phyloP scores from a whole-genome alignment of 2,888 invertebrate species.

The Ceratothoa steindachneri region DNA sequence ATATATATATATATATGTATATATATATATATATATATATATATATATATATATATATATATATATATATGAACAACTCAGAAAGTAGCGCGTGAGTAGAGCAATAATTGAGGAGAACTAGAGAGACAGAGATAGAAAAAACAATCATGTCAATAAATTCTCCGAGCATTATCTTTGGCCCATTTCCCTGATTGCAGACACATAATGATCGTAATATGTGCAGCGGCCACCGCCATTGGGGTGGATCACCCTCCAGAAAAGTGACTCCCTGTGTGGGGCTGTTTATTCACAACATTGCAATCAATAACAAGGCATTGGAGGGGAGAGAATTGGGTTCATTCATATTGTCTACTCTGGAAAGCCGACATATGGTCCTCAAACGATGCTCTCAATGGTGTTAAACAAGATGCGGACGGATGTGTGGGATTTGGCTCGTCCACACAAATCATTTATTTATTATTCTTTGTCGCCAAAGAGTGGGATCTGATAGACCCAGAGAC shows the following conservation, averaged over 20 bases:
- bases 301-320: slow-evolving; percentile 26
- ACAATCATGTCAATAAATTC: too few relatives aligned
- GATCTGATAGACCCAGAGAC: too few relatives aligned
- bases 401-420: too few relatives aligned
- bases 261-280: not conserved
- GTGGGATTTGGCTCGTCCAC: too few relatives aligned
- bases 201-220: too few relatives aligned
- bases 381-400: slow-evolving; percentile 24
- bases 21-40: slow-evolving; percentile 12
- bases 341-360: slow-evolving; percentile 29
- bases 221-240: too few relatives aligned
- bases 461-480: too few relatives aligned
- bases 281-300: slow-evolving; percentile 31
- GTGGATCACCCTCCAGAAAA: not conserved
- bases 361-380: slow-evolving; percentile 27
- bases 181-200: too few relatives aligned
- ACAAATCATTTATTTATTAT: too few relatives aligned
- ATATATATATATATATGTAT: slow-evolving; percentile 10
- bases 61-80: too few relatives aligned
- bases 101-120: not conserved
- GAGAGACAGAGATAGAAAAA: not conserved
- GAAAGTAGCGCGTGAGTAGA: too few relatives aligned
- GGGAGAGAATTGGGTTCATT: slow-evolving; percentile 3
- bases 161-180: too few relatives aligned
- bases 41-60: slow-evolving; percentile 12